Percentiles rank a stretch among this genome's conserved stretches.
phyloP scores from a whole-genome alignment of 2,888 invertebrate species.

The Petrolisthes manimaculis region DNA sequence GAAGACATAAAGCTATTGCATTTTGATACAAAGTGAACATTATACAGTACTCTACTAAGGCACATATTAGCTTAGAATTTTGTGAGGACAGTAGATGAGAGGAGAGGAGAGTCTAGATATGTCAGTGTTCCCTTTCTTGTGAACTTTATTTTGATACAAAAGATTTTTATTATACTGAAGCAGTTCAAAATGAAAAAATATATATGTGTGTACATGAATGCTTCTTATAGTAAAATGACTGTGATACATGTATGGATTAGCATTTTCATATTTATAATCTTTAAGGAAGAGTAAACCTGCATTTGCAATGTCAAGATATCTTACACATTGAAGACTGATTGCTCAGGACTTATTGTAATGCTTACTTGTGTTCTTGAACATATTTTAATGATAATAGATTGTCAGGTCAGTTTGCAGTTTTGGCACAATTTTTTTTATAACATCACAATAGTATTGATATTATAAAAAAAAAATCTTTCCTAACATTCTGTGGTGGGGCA shows the following conservation, averaged over 20 bases:
- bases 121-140: neutral
- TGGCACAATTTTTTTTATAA: no score
- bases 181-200: slow-evolving; percentile 8
- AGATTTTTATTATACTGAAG: slow-evolving; percentile 13
- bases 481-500: no score
- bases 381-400: neutral
- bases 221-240: slow-evolving; percentile 45
- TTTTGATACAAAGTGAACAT: slow-evolving; percentile 4
- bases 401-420: no score
- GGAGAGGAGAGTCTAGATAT: neutral
- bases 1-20: neutral
- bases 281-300: slow-evolving; percentile 23
- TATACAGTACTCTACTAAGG: neutral
- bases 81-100: neutral
- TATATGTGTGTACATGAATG: slow-evolving; percentile 13
- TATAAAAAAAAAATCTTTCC: no score
- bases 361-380: neutral
- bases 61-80: slow-evolving; percentile 7
- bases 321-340: slow-evolving; percentile 23
- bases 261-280: slow-evolving; percentile 47
- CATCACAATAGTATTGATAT: no score
- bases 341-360: slow-evolving; percentile 22
- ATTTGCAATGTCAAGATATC: slow-evolving; percentile 20
- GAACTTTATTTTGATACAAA: slow-evolving; percentile 39
- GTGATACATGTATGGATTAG: slow-evolving; percentile 48